phyloP scores from a whole-genome alignment of 2,888 invertebrate species.

The Euzetes globulus region DNA sequence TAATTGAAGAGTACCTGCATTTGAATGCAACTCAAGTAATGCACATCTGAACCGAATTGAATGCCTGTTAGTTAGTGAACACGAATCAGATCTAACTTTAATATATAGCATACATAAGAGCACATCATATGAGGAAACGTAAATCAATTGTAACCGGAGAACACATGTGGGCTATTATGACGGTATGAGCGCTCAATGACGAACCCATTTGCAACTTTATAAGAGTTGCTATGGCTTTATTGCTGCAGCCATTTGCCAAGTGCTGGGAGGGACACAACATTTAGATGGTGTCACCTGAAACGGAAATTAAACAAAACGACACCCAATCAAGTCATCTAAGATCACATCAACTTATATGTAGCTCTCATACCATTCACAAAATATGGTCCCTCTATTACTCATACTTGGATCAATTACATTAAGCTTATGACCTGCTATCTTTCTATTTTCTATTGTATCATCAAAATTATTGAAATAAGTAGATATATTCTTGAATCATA shows the following conservation, averaged over 20 bases:
- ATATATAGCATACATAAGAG: background rate
- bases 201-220: no score
- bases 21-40: constrained; percentile 25
- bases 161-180: constrained; percentile 18
- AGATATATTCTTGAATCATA: no score
- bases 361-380: no score
- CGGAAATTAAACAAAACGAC: constrained; percentile 7
- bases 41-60: constrained; percentile 11
- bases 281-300: constrained; percentile 23
- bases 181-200: background rate
- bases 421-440: no score
- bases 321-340: constrained; percentile 15
- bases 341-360: background rate
- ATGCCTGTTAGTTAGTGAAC: constrained; percentile 17
- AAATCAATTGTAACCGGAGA: constrained; percentile 23
- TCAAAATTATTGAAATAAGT: no score
- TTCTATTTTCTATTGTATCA: no score
- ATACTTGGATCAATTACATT: no score
- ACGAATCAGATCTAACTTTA: constrained; percentile 3
- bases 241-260: background rate
- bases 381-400: no score
- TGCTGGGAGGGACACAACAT: background rate
- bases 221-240: no score
- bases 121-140: constrained; percentile 15
- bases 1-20: constrained; percentile 20